Base-by-base conservation (phyloP, 1,140 invertebrate genomes). In the Musca domestica region DNA sequence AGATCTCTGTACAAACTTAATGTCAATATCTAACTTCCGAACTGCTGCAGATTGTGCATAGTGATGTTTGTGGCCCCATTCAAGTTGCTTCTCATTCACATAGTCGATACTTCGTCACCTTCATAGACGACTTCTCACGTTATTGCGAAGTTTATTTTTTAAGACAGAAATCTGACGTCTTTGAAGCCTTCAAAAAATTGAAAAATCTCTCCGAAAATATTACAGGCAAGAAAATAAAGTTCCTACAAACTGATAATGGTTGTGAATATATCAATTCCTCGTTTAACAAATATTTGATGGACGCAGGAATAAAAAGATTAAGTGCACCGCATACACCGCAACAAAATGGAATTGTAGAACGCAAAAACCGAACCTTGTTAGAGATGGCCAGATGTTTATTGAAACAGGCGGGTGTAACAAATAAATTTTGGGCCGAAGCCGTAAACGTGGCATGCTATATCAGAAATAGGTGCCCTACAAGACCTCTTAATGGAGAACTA, bases 71-170 rank as follows among this genome's bases (percentile, higher is more conserved):
- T n/a, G n/a, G n/a, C n/a, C 81, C 79, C n/a, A 81, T 82, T 76
- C 73, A 76, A 63, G 66, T 64, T 14, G 63, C 58, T n/a, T 81
- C 74, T 34, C 56, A 78, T 64, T 73, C 76, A 30, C 72, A 73
- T 22, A 70, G 75, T n/a, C 68, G 64, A 68, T 84, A 81, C 74
- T 78, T 80, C 69, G 19, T 83, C 0, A 70, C 77, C 3, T 79
- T 84, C 67, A 76, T 80, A 27, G 81, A 84, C 61, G 25, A 64
- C 46, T 75, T 61, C 52, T 74, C 71, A 23, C 71, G 74, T 67
- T 82, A 72, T 69, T 69, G 61, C 19, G 61, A 78, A 69, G 70
- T 83, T 22, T 84, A 76, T 71, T 79, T 30, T 30, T 4, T 30
- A 76, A 77, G n/a, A n/a, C n/a, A n/a, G n/a, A n/a, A n/a, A 68